Conservation (phyloP, 64 coral and sea anemone species). For the Stichodactyla mertensii region DNA sequence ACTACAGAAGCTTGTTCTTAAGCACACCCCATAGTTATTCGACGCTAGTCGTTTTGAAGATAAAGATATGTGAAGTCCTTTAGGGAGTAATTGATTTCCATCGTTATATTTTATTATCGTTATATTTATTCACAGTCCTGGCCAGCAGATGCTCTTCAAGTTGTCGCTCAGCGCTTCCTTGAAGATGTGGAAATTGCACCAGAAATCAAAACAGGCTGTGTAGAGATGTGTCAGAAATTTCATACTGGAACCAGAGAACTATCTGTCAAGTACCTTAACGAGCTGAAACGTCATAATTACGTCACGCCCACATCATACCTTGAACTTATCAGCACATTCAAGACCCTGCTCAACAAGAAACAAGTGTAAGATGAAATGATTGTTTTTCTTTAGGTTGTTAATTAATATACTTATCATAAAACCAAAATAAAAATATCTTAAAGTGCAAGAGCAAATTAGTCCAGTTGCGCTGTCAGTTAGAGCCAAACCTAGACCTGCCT, state of each 20-base stretch:
- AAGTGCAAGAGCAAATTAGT: too few species aligned
- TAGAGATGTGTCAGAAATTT: conserved; percentile 92
- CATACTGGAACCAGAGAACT: conserved; percentile 87
- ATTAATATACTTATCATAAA: too few species aligned
- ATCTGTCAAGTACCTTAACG: conserved; percentile 71
- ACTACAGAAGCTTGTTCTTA: too few species aligned
- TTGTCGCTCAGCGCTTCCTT: conserved; percentile 92
- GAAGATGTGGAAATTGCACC: conserved; percentile 84
- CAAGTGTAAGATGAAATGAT: conserved; percentile 73
- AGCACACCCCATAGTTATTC: too few species aligned
- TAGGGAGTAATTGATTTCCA: neutral
- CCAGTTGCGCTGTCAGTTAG: too few species aligned
- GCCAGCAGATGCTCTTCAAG: conserved; percentile 91
- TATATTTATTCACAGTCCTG: conserved; percentile 50
- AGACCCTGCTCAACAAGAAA: conserved; percentile 91
- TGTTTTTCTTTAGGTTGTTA: too few species aligned
- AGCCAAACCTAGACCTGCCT: too few species aligned
- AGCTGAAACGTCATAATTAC: conserved; percentile 97
- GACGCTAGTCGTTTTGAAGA: too few species aligned
- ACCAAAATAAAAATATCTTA: too few species aligned
- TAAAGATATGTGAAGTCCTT: too few species aligned
- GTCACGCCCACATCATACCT: conserved; percentile 97
- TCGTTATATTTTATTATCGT: neutral
- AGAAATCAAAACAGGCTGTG: conserved; percentile 79
- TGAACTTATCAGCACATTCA: conserved; percentile 96